phyloP scores from a whole-genome alignment of 2,888 invertebrate genomes.

The Meloe dianella region DNA sequence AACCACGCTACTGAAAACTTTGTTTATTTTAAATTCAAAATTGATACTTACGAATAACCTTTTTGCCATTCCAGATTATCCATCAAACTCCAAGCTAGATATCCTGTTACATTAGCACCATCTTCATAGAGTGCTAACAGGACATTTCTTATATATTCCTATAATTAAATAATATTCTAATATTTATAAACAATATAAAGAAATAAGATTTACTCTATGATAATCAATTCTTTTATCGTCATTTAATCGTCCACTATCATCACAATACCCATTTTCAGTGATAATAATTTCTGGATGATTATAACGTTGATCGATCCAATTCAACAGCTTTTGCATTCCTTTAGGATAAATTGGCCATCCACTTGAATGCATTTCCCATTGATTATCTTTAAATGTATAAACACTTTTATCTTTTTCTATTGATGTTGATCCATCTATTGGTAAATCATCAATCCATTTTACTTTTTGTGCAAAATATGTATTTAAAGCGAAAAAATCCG shows the following conservation, averaged over 20 bases:
- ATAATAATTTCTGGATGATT: slow-evolving; percentile 63
- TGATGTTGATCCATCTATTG: slow-evolving; percentile 13
- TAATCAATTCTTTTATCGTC: slow-evolving; percentile 62
- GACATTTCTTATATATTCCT: slow-evolving; percentile 29
- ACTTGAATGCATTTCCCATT: slow-evolving; percentile 57
- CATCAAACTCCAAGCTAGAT: slow-evolving; percentile 23
- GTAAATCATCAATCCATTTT: slow-evolving; percentile 22
- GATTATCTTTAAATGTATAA: slow-evolving; percentile 25
- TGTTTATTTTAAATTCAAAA: not conserved
- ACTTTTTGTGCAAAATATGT: slow-evolving; percentile 62
- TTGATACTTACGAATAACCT: slow-evolving; percentile 39
- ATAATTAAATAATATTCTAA: not conserved
- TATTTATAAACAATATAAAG: not conserved
- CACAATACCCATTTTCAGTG: slow-evolving; percentile 66
- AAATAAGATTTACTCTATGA: slow-evolving; percentile 37
- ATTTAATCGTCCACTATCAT: slow-evolving; percentile 57
- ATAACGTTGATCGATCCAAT: slow-evolving; percentile 56
- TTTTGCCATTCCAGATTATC: slow-evolving; percentile 27
- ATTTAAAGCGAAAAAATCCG: slow-evolving; percentile 65
- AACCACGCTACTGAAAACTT: slow-evolving; percentile 41
- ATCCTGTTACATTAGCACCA: slow-evolving; percentile 24
- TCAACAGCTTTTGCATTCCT: slow-evolving; percentile 65
- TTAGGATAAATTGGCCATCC: slow-evolving; percentile 63
- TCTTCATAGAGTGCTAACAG: not conserved
- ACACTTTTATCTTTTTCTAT: slow-evolving; percentile 24